Conservation (phyloP, 2,888 invertebrate genomes). For the Rapana venosa region DNA sequence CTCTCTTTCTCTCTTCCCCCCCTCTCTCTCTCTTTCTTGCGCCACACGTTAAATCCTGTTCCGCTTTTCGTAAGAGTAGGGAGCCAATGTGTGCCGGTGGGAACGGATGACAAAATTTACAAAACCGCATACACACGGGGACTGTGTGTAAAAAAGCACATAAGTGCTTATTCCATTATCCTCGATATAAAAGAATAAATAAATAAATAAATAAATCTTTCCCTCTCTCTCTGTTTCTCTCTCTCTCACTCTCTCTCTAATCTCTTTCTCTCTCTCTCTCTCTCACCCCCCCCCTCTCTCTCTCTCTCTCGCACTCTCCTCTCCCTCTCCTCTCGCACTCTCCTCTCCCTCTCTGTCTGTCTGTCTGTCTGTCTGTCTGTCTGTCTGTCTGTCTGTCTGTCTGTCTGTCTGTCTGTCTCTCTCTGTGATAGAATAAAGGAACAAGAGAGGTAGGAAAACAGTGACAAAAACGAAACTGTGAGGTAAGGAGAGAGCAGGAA, state of each 20-base stretch:
- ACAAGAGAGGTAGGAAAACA: background rate
- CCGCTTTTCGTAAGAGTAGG: no score
- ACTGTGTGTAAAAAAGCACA: no score
- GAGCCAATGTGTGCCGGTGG: no score
- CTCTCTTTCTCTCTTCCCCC: background rate
- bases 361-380: background rate
- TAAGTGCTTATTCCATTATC: no score
- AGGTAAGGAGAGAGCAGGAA: background rate
- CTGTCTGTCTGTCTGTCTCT: background rate
- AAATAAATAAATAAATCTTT: no score
- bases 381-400: conserved; percentile 8
- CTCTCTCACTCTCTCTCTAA: background rate
- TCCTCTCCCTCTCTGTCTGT: background rate
- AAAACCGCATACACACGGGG: no score
- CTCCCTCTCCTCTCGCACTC: background rate
- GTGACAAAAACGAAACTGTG: no score
- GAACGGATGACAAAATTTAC: no score
- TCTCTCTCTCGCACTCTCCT: background rate
- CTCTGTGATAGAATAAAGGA: background rate
- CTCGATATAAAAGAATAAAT: no score
- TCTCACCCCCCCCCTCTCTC: background rate
- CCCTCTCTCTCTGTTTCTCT: background rate
- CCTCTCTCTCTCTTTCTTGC: background rate
- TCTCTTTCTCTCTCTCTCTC: background rate
- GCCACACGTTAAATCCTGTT: no score